Percentiles rank a stretch among this genome's conserved stretches.
Evolutionary conservation across 2,113 vertebrate genomes (phyloP).

Genomic region (Silurus meridionalis): DNA sequence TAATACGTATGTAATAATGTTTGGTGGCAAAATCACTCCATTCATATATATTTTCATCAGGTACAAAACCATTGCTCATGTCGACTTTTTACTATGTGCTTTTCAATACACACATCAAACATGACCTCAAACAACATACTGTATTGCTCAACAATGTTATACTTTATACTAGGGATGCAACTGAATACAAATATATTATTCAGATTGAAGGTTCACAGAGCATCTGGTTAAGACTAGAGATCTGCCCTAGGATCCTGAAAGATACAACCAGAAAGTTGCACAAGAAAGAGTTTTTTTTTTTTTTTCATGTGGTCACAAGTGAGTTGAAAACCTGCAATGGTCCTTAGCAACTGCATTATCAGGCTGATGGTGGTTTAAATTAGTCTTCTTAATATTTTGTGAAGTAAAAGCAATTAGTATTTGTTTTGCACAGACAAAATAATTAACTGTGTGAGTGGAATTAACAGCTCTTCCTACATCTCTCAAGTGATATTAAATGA

Average conservation of each 20-base stretch:
- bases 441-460: background rate
- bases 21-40: background rate
- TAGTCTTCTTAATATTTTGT: background rate
- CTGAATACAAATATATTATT: background rate
- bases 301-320: background rate
- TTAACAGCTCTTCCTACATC: background rate
- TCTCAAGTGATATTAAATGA: background rate
- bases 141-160: background rate
- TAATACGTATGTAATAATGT: background rate
- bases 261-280: background rate
- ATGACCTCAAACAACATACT: background rate
- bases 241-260: background rate
- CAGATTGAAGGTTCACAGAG: background rate
- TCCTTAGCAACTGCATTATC: background rate
- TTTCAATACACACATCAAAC: background rate
- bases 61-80: background rate
- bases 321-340: background rate
- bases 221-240: background rate
- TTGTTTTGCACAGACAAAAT: background rate
- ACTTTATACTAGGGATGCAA: background rate
- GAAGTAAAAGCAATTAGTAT: background rate
- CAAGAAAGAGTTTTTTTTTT: background rate
- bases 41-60: background rate
- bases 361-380: background rate
- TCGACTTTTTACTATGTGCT: background rate